Evolutionary conservation across 2,113 vertebrate species (phyloP), one percentile per base, ranked within the genome.

Genomic region (Galemys pyrenaicus): DNA sequence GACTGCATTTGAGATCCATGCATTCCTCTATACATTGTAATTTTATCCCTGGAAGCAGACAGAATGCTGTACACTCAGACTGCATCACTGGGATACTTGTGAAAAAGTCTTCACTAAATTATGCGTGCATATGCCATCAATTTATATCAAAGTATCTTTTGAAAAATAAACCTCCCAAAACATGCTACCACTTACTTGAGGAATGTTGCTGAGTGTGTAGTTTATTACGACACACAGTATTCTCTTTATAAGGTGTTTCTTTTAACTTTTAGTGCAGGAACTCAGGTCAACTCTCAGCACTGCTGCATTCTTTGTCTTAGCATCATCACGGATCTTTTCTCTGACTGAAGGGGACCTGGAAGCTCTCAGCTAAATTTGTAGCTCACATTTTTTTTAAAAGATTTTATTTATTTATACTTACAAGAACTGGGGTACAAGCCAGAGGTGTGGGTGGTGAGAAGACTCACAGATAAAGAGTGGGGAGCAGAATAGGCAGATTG

Each of bases 91-190:
- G 80, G 77, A 49, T n/a, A 44, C 26, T 51, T 79, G 11, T 44
- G 75, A 30, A 91, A 95, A 94, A 64, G 51, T 35, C 91, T 92
- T 89, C 70, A 82, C 92, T 96, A 89, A 95, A 92, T 93, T 77
- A 83, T 86, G 35, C 68, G 74, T 88, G 71, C 17, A 49, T 8
- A 58, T 30, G 46, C 41, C 46, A 77, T 80, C 49, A 65, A 70
- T 70, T 26, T 81, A 11, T 54, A 83, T 51, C 9, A 3, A 78
- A 74, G 46, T 37, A 82, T 41, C 49, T 64, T 83, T 46, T 80
- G 90, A 89, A 82, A 92, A 93, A 83, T 0, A 54, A 39, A 67
- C 35, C 56, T n/a, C 35, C 68, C 32, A 51, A 74, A 73, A 77
- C 58, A 87, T 6, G 90, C 68, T 37, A 67, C n/a, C 39, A 35